Evolutionary conservation across 2,113 vertebrate species (phyloP), one percentile per base, ranked within the genome.

Genomic region (Eolophus roseicapilla): DNA sequence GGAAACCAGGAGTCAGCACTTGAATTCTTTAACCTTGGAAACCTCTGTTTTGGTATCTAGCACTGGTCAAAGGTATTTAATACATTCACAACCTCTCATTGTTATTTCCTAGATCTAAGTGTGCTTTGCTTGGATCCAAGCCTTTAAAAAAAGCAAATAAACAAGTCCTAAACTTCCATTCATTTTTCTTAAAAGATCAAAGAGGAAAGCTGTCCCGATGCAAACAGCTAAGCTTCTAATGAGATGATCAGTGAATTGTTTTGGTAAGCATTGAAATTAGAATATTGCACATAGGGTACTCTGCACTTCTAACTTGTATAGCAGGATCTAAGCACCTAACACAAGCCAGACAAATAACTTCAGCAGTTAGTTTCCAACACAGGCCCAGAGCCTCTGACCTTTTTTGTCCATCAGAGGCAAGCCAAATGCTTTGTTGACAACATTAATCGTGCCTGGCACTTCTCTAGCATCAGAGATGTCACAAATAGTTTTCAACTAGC

Each of bases 151-250:
- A 97, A 91, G 57, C 44, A 94, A 90, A 82, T 75, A 82, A 93
- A 90, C 29, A 8, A 44, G 21, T 68, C 46, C 49, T 79, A 64
- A 94, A 92, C 67, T 88, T 93, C 64, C 60, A 91, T 90, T 88
- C 59, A 41, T 94, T 91, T 91, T 91, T 78, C 76, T 82, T 82
- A 44, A 1, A 4, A 83, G 91, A 97, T 97, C 90, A 97, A 96
- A 97, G 92, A 76, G 43, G 44, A 82, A 96, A 93, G 65, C 55
- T 90, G 44, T 91, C 88, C 80, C 88, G 77, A 96, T 94, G 74
- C 76, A 94, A 97, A 91, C n/a, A 92, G 74, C 82, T 92, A 60
- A 90, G 77, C 68, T 67, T 92, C 76, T 94, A 94, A 95, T 82
- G 60, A 96, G 76, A 93, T 24, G 87, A 94, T 91, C 91, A 76